These are phyloP conservation scores for Callinectes sapidus DNA, from an alignment of 2,888 invertebrate species.

Conservation along the genomic window DNA sequence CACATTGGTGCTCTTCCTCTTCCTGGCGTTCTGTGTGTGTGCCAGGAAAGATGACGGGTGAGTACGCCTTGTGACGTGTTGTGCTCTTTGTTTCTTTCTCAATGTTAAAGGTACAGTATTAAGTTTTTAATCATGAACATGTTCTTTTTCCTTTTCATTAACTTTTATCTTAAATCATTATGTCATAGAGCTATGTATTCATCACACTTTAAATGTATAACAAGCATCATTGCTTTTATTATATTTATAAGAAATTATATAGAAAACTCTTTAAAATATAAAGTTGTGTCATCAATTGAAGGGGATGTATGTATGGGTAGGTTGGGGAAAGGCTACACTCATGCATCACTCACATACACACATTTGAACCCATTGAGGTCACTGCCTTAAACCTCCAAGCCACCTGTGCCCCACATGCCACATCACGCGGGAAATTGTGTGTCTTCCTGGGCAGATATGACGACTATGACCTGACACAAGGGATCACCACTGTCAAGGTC, in stretches of 20 bases:
- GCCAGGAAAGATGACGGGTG: constrained; percentile 72
- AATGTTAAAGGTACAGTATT: not conserved
- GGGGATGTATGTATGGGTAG: not conserved
- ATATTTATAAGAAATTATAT: not conserved
- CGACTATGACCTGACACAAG: constrained; percentile 67
- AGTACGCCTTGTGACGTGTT: constrained; percentile 36
- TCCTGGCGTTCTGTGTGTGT: constrained; percentile 72
- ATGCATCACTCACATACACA: not conserved
- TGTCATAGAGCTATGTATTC: not conserved
- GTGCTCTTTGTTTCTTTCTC: not conserved
- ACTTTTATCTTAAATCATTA: too few species aligned
- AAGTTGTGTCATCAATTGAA: not conserved
- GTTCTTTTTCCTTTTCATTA: too few species aligned
- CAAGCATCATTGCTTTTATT: too few species aligned
- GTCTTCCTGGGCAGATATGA: constrained; percentile 59
- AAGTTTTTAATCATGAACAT: too few species aligned
- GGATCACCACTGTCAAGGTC: constrained; percentile 71
- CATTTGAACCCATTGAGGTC: not conserved
- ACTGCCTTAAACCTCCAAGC: not conserved
- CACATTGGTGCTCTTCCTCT: constrained; percentile 72
- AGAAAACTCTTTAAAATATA: not conserved
- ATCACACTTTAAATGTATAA: not conserved
- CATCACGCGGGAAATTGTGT: not conserved
- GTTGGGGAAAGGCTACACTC: not conserved
- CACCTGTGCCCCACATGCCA: not conserved